Base-by-base conservation (phyloP, 2,797 vertebrate species). In the Crypturellus tataupa region DNA sequence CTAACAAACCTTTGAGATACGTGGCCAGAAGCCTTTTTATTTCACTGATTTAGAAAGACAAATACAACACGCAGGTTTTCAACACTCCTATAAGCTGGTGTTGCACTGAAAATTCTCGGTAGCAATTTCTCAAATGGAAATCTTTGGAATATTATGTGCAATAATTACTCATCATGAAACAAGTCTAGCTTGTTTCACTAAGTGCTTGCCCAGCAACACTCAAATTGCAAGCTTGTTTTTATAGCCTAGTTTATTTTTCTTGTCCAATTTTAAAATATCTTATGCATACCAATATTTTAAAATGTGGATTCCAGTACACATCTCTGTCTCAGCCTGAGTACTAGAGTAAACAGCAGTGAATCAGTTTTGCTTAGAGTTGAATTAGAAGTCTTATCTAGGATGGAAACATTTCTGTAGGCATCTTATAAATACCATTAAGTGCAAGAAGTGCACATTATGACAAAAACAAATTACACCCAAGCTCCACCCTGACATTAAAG, bases 401-500 rank as follows among this genome's bases (percentile, higher is more conserved):
- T 12, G 68, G 94, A 94, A 94, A 91, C 60, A 94, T 91, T 96
- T 96, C 96, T 97, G 90, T 91, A 96, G 92, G 93, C 71, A 95
- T 86, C 87, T 95, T 91, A 89, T 94, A 97, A 95, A 97, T 89
- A 95, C 80, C 93, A 94, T 91, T 87, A 96, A 94, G 94, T 76
- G 85, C 94, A 95, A 94, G 90, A 93, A 96, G 95, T 89, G 94
- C 94, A 96, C 91, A 96, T 94, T 96, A 92, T 44, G 87, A 97
- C 94, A 96, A 95, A 95, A 95, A 94, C 88, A 91, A 96, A 91
- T 94, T 96, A 95, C 95, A 97, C 95, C 93, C 94, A 85, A 84
- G 92, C 93, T 95, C 96, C 96, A 97, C 96, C 96, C 96, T 94
- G 91, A 89, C 93, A 95, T 97, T 96, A 97, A 96, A 89, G 86